Evolutionary conservation across 2,113 vertebrate genomes (phyloP), one percentile per base, ranked within the genome.

Genomic region (Cyrtonyx montezumae): DNA sequence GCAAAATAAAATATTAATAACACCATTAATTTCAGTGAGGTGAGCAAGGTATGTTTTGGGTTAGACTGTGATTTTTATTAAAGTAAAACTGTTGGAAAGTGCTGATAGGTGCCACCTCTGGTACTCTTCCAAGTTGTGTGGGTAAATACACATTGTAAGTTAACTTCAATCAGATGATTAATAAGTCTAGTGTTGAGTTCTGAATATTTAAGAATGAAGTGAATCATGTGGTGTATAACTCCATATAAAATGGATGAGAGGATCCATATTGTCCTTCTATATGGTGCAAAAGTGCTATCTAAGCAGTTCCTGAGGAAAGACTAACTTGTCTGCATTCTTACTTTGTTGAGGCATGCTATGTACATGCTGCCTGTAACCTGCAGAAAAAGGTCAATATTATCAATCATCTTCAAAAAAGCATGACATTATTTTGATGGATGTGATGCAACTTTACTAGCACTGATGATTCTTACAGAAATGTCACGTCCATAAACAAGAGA

Each of bases 341-440:
- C 23, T 83, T 74, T 43, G 8, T 53, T 63, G 61, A 61, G 48
- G 48, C 34, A 37, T 58, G 34, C 13, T 74, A 22, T 2, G 2
- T 23, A 59, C 9, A 21, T 2, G 4, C 2, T 43, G 13, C 51
- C 40, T 73, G 4, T 37, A 82, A 87, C 51, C 63, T 77, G 45
- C 32, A 45, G 4, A 32, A 73, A 81, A 56, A 56, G 13, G 16
- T 42, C 26, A 76, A 69, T 67, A 15, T 46, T 74, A 66, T 79
- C 75, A 85, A 69, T 96, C 79, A 87, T 82, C 88, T 95, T 94
- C 92, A 94, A 95, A 96, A 86, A 88, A 76, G 4, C 4, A 55
- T 55, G 70, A 81, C 86, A 79, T 63, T 61, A 20, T 77, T 90
- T 91, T 92, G 86, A 92, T 93, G n/a, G 22, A 77, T 42, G 30